A percentile compares a stretch with the other conserved stretches of the same genome.
These are phyloP conservation scores for Mobula hypostoma DNA, from an alignment of 2,113 vertebrate genomes.

Conservation along the genomic window DNA sequence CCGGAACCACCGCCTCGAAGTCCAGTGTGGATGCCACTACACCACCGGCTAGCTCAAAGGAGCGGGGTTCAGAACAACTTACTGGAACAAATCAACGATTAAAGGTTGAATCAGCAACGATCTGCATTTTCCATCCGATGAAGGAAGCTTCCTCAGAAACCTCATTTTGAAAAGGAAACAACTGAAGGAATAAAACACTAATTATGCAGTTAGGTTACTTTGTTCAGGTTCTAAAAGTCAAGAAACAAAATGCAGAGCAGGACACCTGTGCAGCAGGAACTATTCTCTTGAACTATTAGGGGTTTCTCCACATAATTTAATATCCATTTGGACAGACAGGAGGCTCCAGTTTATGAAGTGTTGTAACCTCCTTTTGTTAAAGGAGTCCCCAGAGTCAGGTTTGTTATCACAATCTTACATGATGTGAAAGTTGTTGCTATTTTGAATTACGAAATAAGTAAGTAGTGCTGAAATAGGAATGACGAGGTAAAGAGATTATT, in stretches of 20 bases:
- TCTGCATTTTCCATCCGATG: background rate
- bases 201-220: background rate
- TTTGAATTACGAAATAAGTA: too few species aligned
- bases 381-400: background rate
- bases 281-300: background rate
- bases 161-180: background rate
- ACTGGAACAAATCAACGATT: conserved; percentile 1
- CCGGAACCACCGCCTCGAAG: too few species aligned
- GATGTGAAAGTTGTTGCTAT: too few species aligned
- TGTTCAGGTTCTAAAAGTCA: background rate
- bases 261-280: background rate
- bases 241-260: background rate
- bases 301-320: background rate
- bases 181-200: background rate
- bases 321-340: too few species aligned
- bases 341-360: background rate
- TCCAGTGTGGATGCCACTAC: too few species aligned
- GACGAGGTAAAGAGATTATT: too few species aligned
- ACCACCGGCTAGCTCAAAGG: background rate
- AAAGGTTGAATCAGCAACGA: background rate
- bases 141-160: background rate
- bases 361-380: background rate
- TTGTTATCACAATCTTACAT: too few species aligned
- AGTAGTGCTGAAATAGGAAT: too few species aligned
- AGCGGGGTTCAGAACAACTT: background rate